Conservation (phyloP, 2,888 invertebrate genomes). For the Tortrix viridana region DNA sequence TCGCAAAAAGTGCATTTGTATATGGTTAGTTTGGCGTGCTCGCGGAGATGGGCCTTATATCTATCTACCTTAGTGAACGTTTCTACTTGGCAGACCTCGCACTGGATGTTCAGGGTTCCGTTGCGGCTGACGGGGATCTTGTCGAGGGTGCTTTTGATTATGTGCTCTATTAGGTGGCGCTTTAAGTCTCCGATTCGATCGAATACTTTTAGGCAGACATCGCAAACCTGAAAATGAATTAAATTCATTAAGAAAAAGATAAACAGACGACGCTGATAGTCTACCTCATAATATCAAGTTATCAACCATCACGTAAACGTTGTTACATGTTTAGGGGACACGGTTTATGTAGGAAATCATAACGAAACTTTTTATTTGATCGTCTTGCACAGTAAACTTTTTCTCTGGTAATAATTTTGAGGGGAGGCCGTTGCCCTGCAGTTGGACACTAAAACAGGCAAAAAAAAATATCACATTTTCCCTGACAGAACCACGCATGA, state of each 20-base stretch:
- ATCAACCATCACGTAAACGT: no score
- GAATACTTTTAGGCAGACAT: constrained; percentile 71
- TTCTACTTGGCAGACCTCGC: constrained; percentile 66
- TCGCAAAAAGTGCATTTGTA: constrained; percentile 79
- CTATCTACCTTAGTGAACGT: constrained; percentile 70
- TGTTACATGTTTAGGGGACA: no score
- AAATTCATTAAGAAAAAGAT: background rate
- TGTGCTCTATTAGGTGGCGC: constrained; percentile 78
- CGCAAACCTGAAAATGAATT: constrained; percentile 60
- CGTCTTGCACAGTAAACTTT: no score
- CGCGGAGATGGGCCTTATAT: constrained; percentile 76
- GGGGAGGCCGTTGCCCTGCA: no score
- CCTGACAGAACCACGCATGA: no score
- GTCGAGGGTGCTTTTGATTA: constrained; percentile 68
- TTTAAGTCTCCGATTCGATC: constrained; percentile 75
- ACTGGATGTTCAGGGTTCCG: constrained; percentile 66
- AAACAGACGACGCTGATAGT: no score
- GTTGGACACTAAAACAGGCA: no score
- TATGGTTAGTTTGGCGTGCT: constrained; percentile 75
- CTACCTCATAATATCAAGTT: no score
- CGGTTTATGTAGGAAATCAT: no score
- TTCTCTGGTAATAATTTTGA: no score
- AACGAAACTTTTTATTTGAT: no score
- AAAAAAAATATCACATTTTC: no score
- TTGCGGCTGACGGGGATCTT: constrained; percentile 64